A percentile compares a stretch with the other conserved stretches of the same genome.
These are phyloP conservation scores for Syrphus vitripennis DNA, from an alignment of 2,888 invertebrate genomes.

Conservation along the genomic window DNA sequence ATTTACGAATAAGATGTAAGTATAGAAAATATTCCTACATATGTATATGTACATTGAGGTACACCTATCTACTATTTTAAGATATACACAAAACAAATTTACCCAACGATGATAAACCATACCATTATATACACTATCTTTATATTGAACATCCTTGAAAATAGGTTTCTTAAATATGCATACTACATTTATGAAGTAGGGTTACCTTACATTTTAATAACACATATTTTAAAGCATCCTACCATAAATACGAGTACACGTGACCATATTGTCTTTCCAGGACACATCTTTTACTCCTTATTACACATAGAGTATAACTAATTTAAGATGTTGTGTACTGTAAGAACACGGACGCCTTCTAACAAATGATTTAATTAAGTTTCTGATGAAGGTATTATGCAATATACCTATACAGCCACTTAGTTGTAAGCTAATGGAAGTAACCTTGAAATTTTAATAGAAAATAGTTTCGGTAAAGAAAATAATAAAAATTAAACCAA, in stretches of 20 bases:
- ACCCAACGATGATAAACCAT: not conserved
- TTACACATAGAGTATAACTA: not conserved
- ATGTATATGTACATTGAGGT: not conserved
- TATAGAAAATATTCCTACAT: conserved; percentile 75
- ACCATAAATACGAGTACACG: not conserved
- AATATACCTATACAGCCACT: not conserved
- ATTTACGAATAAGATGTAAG: conserved; percentile 92
- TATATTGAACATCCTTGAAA: not conserved
- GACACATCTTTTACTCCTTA: not conserved
- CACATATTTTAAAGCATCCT: not conserved
- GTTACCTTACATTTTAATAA: not conserved
- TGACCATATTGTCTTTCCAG: not conserved
- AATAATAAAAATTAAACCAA: too few relatives aligned
- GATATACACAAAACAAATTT: conserved; percentile 12
- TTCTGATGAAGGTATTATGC: not conserved
- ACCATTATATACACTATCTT: not conserved
- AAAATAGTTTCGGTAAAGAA: too few relatives aligned
- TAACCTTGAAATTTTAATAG: not conserved
- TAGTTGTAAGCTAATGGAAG: not conserved
- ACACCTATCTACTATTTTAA: too few relatives aligned
- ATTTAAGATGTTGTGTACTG: not conserved
- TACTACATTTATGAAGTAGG: too few relatives aligned
- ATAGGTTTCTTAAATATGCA: not conserved
- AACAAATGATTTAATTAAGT: conserved; percentile 13
- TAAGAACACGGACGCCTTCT: not conserved